These are phyloP conservation scores for Brachionus rubens DNA, from an alignment of 1,140 invertebrate genomes.

Conservation along the genomic window DNA sequence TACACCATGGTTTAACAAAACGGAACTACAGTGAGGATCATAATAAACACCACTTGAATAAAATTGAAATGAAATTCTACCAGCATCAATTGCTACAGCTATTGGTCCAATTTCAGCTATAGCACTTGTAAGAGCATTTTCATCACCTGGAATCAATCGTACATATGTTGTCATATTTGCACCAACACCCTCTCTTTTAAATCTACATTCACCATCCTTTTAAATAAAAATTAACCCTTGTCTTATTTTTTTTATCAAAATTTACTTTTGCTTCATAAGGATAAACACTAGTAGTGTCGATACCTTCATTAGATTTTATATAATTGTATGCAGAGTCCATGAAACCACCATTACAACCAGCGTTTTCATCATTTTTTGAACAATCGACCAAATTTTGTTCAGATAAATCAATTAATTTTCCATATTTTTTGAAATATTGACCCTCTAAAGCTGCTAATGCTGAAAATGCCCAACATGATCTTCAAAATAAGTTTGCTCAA, in stretches of 20 bases:
- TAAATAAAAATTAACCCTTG: background rate
- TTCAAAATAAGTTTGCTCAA: background rate
- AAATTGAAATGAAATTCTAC: constrained; percentile 64
- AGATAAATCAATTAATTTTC: constrained; percentile 80
- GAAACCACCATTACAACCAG: constrained; percentile 50
- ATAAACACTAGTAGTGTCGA: constrained; percentile 58
- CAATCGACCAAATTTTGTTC: constrained; percentile 98
- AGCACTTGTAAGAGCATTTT: constrained; percentile 70
- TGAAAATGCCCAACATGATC: constrained; percentile 31
- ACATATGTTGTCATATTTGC: constrained; percentile 78
- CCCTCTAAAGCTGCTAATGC: constrained; percentile 82
- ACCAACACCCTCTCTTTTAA: constrained; percentile 64
- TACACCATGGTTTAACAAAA: constrained; percentile 47
- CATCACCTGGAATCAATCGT: constrained; percentile 65
- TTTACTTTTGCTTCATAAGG: constrained; percentile 49
- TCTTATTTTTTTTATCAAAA: background rate
- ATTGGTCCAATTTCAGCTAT: constrained; percentile 82
- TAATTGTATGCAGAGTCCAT: constrained; percentile 60
- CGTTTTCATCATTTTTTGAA: constrained; percentile 62
- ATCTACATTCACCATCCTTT: constrained; percentile 14
- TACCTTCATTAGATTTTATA: constrained; percentile 56
- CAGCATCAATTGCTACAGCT: constrained; percentile 84
- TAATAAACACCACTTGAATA: constrained; percentile 49
- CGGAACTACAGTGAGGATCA: constrained; percentile 50
- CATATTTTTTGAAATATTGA: constrained; percentile 81